Conservation (phyloP, 2,113 vertebrate species). For the Rhadina sibilatrix region DNA sequence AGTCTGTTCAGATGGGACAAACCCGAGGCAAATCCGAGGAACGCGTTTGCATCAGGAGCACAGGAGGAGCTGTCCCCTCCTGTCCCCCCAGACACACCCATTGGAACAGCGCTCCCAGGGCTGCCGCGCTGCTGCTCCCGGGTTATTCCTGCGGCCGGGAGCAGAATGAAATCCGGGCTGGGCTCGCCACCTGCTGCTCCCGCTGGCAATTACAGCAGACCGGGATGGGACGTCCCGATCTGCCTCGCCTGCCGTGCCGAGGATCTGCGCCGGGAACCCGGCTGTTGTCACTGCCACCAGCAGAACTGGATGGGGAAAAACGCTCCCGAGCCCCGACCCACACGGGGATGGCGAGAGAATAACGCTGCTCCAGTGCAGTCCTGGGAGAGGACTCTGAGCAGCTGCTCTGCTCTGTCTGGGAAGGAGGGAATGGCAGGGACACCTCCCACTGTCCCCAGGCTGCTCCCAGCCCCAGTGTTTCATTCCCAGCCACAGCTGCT, state of each 20-base stretch:
- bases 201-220: not conserved
- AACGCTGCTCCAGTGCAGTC: rapidly evolving
- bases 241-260: rapidly evolving
- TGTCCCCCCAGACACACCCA: rapidly evolving
- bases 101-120: rapidly evolving
- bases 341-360: rapidly evolving
- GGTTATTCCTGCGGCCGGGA: rapidly evolving
- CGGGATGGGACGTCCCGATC: rapidly evolving
- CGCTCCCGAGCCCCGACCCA: rapidly evolving
- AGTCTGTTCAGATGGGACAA: rapidly evolving
- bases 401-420: not conserved
- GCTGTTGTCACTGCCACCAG: rapidly evolving
- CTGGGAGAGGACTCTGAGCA: rapidly evolving
- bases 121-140: rapidly evolving
- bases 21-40: rapidly evolving
- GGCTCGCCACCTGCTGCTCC: not conserved
- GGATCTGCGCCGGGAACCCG: rapidly evolving
- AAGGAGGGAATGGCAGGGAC: not conserved
- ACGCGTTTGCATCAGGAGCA: rapidly evolving
- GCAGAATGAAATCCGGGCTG: not conserved
- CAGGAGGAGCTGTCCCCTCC: not conserved
- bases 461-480: not conserved
- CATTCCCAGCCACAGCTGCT: not conserved
- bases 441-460: not conserved
- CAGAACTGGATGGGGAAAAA: rapidly evolving